Base-by-base conservation (phyloP, 2,888 invertebrate genomes). In the Pemphredon lugubris region DNA sequence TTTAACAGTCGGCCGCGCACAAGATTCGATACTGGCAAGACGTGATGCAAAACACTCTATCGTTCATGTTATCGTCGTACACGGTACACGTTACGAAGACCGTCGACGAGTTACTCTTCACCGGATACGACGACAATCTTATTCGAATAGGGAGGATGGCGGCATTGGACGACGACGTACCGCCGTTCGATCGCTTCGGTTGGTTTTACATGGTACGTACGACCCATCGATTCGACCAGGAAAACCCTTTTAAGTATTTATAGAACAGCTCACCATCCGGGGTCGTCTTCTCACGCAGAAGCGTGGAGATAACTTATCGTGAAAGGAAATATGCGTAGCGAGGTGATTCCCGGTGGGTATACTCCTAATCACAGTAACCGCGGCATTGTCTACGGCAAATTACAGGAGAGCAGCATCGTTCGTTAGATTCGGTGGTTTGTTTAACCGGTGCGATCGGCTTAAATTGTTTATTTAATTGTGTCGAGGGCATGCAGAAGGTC, bases 131-230 rank as follows among this genome's bases (percentile, higher is more conserved):
- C 0, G 97, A 97, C 86, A 90, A 93, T 0, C 88, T 96, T 54
- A 91, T 97, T 61, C 92, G 93, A 37, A 88, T 95, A 69, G 94
- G 94, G 0, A 91, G 91, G 73, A 83, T 94, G 59, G 93, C 93
- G 0, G 87, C 92, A 20, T 90, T 83, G 0, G 87, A 84, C 0
- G 82, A 86, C 3, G 84, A 86, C 2, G 69, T 91, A 5, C 91
- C 92, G 0, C 93, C 93, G 0, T 93, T 93, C 71, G 96, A 97
- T 83, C 93, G 92, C 83, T 97, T 97, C 86, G 97, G 96, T 9
- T 95, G 96, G 94, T 97, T 97, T 90, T 97, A 96, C 80, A 91
- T 90, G 82, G 94, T 94, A 74, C 1, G 75, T 37, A 4, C 37
- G 14, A 50, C 34, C 16, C 3, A 21, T 34, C 34, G 4, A 34